phyloP scores from a whole-genome alignment of 2,888 invertebrate genomes.

The Scaptomyza reducta region DNA sequence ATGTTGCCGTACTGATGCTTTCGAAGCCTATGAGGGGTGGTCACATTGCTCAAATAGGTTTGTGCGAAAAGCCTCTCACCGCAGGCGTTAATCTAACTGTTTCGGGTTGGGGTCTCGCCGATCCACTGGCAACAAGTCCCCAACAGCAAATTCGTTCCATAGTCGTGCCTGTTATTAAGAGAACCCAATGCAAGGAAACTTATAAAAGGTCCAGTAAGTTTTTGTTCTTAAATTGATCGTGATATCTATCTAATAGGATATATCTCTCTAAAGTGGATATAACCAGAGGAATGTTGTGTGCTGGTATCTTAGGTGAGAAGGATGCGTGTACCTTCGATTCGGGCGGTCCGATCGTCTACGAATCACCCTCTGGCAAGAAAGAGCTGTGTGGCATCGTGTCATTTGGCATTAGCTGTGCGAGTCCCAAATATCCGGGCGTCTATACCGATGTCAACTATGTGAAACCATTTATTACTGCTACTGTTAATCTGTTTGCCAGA shows the following conservation, averaged over 20 bases:
- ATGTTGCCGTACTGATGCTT: slow-evolving; percentile 50
- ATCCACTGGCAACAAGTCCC: neutral
- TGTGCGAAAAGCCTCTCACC: slow-evolving; percentile 25
- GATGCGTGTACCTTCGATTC: slow-evolving; percentile 79
- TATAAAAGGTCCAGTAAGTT: slow-evolving; percentile 42
- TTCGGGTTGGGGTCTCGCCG: slow-evolving; percentile 62
- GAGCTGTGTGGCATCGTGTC: slow-evolving; percentile 88
- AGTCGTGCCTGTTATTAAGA: slow-evolving; percentile 47
- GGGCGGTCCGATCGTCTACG: slow-evolving; percentile 72
- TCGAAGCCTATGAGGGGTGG: slow-evolving; percentile 21
- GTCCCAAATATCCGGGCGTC: slow-evolving; percentile 89
- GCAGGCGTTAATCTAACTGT: slow-evolving; percentile 24
- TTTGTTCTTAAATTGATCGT: neutral
- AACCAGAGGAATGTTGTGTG: slow-evolving; percentile 73
- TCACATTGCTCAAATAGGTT: slow-evolving; percentile 1
- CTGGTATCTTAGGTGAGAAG: slow-evolving; percentile 45
- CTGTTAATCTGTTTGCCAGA: neutral
- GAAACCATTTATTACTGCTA: slow-evolving; percentile 52
- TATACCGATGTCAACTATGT: slow-evolving; percentile 87
- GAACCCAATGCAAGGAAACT: slow-evolving; percentile 15
- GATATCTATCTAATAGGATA: neutral
- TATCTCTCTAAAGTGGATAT: slow-evolving; percentile 13
- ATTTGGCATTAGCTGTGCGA: slow-evolving; percentile 75
- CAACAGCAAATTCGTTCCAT: slow-evolving; percentile 37
- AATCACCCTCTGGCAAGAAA: accelerated